phyloP scores from a whole-genome alignment of 2,888 invertebrate genomes.

The Dorcus hopei region DNA sequence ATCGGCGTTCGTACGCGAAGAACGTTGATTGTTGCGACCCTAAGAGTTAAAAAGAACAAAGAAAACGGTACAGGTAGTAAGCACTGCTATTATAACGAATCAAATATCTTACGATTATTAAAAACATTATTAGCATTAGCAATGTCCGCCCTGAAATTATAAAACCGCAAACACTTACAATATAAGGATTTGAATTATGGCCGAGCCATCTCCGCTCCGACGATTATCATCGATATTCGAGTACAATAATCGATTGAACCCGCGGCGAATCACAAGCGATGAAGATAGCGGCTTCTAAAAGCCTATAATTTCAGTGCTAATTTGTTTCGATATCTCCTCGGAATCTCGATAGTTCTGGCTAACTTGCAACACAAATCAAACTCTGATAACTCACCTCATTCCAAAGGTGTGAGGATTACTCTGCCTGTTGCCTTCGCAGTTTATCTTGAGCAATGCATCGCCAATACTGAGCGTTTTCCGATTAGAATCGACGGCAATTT shows the following conservation, averaged over 20 bases:
- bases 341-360: constrained; percentile 37
- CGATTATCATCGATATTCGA: constrained; percentile 46
- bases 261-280: constrained; percentile 44
- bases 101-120: constrained; percentile 14
- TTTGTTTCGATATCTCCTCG: constrained; percentile 49
- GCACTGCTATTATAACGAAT: neutral
- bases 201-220: constrained; percentile 41
- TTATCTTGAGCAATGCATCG: constrained; percentile 1
- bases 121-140: constrained; percentile 34
- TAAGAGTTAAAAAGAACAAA: no score
- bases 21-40: no score
- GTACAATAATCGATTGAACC: constrained; percentile 48
- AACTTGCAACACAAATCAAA: constrained; percentile 30
- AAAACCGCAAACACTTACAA: constrained; percentile 41
- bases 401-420: constrained; percentile 24
- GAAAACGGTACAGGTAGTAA: no score
- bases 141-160: constrained; percentile 44
- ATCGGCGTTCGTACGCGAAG: no score
- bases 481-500: constrained; percentile 1
- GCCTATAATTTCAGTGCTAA: constrained; percentile 51
- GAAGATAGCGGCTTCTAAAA: constrained; percentile 51
- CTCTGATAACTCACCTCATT: constrained; percentile 26
- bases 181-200: constrained; percentile 47
- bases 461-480: neutral
- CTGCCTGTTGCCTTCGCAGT: constrained; percentile 4